phyloP scores from a whole-genome alignment of 2,797 vertebrate genomes.

The Monodelphis domestica region DNA sequence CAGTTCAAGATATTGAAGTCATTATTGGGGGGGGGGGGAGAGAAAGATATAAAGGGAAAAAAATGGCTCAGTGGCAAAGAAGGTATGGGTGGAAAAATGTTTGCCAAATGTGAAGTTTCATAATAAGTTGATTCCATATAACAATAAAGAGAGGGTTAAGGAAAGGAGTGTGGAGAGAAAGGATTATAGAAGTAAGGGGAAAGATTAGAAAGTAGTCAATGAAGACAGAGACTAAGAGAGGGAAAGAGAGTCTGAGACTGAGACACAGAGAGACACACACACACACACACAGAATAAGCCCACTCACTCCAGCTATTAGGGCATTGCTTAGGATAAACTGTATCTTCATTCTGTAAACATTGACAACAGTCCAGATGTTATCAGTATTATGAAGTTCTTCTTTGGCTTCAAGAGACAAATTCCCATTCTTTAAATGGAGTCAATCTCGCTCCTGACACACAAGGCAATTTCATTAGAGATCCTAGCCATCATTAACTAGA shows the following conservation, averaged over 20 bases:
- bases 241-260: not conserved
- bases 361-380: not conserved
- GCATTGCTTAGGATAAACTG: not conserved
- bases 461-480: not conserved
- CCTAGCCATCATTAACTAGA: not conserved
- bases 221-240: not conserved
- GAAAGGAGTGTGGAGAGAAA: not conserved
- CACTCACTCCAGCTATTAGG: not conserved
- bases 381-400: not conserved
- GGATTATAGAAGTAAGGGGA: not conserved
- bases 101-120: not conserved
- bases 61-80: not conserved
- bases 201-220: not conserved
- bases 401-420: constrained; percentile 36
- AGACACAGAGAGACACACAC: not conserved
- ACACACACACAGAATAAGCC: not conserved
- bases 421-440: not conserved
- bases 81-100: not conserved
- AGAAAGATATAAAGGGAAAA: not conserved
- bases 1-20: not conserved
- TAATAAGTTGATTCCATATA: not conserved
- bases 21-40: not conserved
- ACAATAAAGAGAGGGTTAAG: not conserved
- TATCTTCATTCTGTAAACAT: constrained; percentile 36
- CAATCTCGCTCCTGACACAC: not conserved